These are phyloP conservation scores for Machaerirhynchus nigripectus DNA, from an alignment of 2,113 vertebrate species.

Conservation along the genomic window DNA sequence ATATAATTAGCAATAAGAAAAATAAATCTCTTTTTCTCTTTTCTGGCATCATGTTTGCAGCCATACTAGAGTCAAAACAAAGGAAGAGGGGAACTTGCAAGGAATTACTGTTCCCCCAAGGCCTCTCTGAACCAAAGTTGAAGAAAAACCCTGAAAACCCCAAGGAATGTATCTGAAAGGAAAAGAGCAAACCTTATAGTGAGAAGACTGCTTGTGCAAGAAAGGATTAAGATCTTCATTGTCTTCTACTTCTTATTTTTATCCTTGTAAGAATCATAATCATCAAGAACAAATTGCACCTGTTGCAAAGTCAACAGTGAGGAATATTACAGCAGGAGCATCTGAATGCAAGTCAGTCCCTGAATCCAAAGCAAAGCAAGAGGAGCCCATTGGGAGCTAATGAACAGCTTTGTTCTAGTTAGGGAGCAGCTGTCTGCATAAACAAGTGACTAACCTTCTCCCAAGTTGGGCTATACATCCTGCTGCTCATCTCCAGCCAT, in stretches of 20 bases:
- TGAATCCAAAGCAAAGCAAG: neutral
- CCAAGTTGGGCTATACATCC: neutral
- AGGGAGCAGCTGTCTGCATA: neutral
- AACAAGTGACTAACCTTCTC: neutral
- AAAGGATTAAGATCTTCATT: neutral
- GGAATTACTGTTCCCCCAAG: neutral
- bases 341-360: neutral
- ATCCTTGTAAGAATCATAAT: neutral
- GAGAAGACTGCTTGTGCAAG: neutral
- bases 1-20: neutral
- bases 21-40: neutral
- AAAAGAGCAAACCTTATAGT: neutral
- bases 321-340: neutral
- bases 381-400: neutral
- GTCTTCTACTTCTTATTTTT: neutral
- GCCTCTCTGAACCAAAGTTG: neutral
- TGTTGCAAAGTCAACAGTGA: neutral
- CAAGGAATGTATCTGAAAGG: neutral
- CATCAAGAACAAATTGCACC: neutral
- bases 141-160: neutral
- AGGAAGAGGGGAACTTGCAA: neutral
- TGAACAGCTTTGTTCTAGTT: neutral
- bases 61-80: neutral
- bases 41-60: neutral
- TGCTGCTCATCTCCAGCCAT: neutral